Evolutionary conservation across 2,888 invertebrate genomes (phyloP).

Genomic region (Kuschelorhynchus macadamiae): DNA sequence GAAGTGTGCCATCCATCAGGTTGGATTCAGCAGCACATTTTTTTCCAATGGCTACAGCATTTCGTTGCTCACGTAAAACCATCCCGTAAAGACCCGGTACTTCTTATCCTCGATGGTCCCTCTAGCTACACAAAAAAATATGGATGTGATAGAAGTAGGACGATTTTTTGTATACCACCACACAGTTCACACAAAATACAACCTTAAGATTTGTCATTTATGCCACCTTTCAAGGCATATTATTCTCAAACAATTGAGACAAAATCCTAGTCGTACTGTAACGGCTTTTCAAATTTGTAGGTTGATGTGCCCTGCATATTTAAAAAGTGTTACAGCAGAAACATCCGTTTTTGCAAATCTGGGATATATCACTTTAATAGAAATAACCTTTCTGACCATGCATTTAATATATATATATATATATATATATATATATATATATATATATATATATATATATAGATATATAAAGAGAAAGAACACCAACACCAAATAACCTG

Average conservation of each 20-base stretch:
- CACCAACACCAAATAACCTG: too few relatives aligned
- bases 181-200: slow-evolving; percentile 28
- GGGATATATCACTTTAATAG: background rate
- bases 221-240: slow-evolving; percentile 3
- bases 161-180: slow-evolving; percentile 58
- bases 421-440: too few relatives aligned
- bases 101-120: background rate
- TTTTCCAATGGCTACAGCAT: slow-evolving; percentile 53
- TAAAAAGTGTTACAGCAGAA: slow-evolving; percentile 17
- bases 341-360: background rate
- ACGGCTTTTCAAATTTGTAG: slow-evolving; percentile 17
- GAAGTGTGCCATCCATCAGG: too few relatives aligned
- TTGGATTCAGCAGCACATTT: too few relatives aligned
- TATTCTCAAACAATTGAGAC: slow-evolving; percentile 9
- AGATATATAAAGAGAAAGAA: too few relatives aligned
- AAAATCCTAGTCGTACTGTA: slow-evolving; percentile 9
- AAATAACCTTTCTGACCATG: too few relatives aligned
- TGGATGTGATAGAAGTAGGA: slow-evolving; percentile 38
- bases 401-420: too few relatives aligned
- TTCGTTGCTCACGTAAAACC: slow-evolving; percentile 44
- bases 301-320: slow-evolving; percentile 13
- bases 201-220: slow-evolving; percentile 14
- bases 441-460: too few relatives aligned
- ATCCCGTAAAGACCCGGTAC: background rate
- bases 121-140: background rate